A percentile compares a stretch with the other conserved stretches of the same genome.
phyloP scores from a whole-genome alignment of 2,888 invertebrate genomes.

The Cataglyphis livida region DNA sequence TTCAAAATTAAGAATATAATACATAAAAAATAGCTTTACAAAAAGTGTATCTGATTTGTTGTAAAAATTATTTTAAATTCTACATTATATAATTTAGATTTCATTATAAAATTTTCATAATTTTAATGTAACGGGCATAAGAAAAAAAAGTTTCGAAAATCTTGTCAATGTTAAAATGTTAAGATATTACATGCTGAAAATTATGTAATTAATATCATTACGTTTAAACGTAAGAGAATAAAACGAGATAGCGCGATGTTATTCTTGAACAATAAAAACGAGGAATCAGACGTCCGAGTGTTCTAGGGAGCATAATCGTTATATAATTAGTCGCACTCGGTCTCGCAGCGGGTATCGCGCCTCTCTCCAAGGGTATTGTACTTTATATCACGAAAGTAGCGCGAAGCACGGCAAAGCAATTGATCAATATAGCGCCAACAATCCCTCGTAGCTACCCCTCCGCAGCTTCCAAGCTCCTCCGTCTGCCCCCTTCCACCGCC shows the following conservation, averaged over 20 bases:
- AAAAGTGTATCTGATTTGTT: not conserved
- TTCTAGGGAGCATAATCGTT: slow-evolving; percentile 76
- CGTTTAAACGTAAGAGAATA: not conserved
- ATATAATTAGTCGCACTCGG: slow-evolving; percentile 83
- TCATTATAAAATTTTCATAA: not conserved
- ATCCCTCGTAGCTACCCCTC: slow-evolving; percentile 75
- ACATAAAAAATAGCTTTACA: not conserved
- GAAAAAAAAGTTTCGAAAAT: not conserved
- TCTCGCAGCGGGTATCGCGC: slow-evolving; percentile 78
- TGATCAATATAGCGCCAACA: slow-evolving; percentile 85
- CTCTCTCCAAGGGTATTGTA: slow-evolving; percentile 75
- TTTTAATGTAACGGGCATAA: not conserved
- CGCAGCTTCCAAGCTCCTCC: slow-evolving; percentile 47
- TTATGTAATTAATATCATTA: not conserved
- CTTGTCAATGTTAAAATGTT: not conserved
- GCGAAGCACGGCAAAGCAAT: slow-evolving; percentile 85
- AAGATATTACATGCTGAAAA: not conserved
- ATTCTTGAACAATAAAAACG: not conserved
- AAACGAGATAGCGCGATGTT: not conserved
- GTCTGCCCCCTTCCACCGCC: slow-evolving; percentile 57
- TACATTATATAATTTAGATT: not conserved
- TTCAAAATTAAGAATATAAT: not conserved
- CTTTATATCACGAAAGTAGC: slow-evolving; percentile 83
- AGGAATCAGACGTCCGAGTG: slow-evolving; percentile 32
- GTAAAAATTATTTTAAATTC: not conserved